Percentiles rank a stretch among this genome's conserved stretches.
Evolutionary conservation across 2,888 invertebrate genomes (phyloP).

Genomic region (Psylliodes chrysocephalus): DNA sequence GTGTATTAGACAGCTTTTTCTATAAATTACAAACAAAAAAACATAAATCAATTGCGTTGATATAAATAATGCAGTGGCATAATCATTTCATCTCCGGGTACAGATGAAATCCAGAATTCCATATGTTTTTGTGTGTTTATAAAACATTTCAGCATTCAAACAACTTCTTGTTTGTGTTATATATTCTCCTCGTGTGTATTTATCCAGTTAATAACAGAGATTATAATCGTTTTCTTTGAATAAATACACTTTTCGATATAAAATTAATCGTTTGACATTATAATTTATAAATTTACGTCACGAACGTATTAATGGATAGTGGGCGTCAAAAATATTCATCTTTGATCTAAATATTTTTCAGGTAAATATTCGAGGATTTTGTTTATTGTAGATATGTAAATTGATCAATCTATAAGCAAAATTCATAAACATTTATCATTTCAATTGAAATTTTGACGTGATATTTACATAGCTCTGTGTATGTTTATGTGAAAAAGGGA

Average conservation of each 20-base stretch:
- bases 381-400: constrained; percentile 31
- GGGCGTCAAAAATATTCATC: constrained; percentile 40
- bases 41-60: constrained; percentile 32
- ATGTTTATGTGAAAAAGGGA: background rate
- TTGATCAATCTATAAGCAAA: constrained; percentile 9
- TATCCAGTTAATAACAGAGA: constrained; percentile 60
- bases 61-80: constrained; percentile 42
- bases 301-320: constrained; percentile 36
- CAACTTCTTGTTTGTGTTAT: constrained; percentile 60
- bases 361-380: constrained; percentile 29
- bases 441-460: constrained; percentile 11
- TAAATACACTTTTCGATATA: constrained; percentile 56
- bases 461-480: constrained; percentile 10
- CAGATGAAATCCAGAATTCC: constrained; percentile 62
- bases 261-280: constrained; percentile 42
- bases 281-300: constrained; percentile 43
- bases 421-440: constrained; percentile 20
- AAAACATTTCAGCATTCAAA: constrained; percentile 62
- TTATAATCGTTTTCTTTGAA: constrained; percentile 59
- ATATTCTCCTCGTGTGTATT: constrained; percentile 60
- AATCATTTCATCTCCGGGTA: constrained; percentile 44
- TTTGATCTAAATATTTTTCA: constrained; percentile 41
- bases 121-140: constrained; percentile 63
- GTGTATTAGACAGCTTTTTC: constrained; percentile 2
- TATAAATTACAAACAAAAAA: constrained; percentile 20